Conservation (phyloP, 2,113 vertebrate species). For the Vulpes vulpes region DNA sequence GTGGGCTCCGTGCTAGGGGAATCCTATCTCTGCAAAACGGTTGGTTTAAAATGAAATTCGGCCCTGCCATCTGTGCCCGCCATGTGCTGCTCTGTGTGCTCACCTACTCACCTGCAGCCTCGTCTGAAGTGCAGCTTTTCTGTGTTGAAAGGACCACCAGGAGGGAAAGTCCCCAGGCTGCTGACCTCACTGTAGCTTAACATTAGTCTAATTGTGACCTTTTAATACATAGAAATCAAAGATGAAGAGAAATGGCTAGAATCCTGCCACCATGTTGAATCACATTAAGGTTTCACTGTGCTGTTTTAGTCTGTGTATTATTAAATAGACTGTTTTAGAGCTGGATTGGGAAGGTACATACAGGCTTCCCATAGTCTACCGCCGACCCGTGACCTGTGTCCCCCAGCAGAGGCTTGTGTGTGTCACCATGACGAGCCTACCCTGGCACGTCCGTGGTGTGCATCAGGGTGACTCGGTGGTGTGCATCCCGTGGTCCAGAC, state of each 20-base stretch:
- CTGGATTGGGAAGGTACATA: background rate
- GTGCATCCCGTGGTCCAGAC: background rate
- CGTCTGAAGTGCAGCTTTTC: too few species aligned
- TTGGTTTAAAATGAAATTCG: background rate
- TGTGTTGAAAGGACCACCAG: background rate
- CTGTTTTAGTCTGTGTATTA: background rate
- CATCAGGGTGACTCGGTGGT: too few species aligned
- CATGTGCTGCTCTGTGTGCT: background rate
- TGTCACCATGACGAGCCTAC: background rate
- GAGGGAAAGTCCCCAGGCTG: too few species aligned
- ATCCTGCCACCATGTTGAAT: too few species aligned
- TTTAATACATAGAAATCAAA: background rate
- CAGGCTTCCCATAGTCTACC: background rate
- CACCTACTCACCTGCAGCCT: background rate
- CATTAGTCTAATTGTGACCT: background rate
- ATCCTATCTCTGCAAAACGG: background rate
- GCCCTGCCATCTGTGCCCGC: background rate
- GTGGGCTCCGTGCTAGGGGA: background rate
- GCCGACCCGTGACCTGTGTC: accelerated
- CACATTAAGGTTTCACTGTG: background rate
- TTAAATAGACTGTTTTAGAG: background rate
- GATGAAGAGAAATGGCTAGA: background rate
- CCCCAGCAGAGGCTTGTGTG: background rate
- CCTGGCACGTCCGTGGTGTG: accelerated
- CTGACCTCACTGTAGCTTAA: too few species aligned